Evolutionary conservation across 2,797 vertebrate genomes (phyloP).

Genomic region (Meriones psammophilus): DNA sequence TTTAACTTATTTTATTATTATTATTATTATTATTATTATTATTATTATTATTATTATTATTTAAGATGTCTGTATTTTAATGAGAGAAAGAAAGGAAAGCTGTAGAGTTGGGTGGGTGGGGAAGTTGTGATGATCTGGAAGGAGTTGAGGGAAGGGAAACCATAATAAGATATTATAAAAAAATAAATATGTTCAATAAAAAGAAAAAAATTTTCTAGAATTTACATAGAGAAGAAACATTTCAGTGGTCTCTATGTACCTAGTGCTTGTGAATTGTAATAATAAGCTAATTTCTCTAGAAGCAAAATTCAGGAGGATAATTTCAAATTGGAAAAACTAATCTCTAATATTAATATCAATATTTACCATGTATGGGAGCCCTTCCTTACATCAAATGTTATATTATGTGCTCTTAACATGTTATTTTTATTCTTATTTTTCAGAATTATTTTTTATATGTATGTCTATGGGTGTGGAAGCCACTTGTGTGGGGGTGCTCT

Average conservation of each 20-base stretch:
- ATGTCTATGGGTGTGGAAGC: background rate
- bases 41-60: background rate
- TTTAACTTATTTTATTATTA: background rate
- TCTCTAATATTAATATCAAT: background rate
- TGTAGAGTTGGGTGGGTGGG: background rate
- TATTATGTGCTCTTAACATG: rapidly evolving
- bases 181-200: background rate
- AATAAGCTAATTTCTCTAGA: background rate
- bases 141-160: background rate
- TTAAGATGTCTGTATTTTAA: background rate
- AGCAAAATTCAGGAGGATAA: background rate
- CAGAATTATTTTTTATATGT: background rate
- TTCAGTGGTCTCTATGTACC: background rate
- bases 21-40: background rate
- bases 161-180: background rate
- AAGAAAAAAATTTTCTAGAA: background rate
- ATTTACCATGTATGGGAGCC: background rate
- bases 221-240: background rate
- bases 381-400: background rate
- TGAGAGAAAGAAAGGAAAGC: background rate
- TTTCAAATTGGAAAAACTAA: background rate
- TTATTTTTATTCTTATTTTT: background rate
- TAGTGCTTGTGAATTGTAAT: background rate
- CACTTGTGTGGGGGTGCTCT: background rate
- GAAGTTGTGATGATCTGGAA: background rate